Percentiles rank a stretch among this genome's conserved stretches.
Conservation (phyloP, 1,140 invertebrate species). For the Metaphire vulgaris region DNA sequence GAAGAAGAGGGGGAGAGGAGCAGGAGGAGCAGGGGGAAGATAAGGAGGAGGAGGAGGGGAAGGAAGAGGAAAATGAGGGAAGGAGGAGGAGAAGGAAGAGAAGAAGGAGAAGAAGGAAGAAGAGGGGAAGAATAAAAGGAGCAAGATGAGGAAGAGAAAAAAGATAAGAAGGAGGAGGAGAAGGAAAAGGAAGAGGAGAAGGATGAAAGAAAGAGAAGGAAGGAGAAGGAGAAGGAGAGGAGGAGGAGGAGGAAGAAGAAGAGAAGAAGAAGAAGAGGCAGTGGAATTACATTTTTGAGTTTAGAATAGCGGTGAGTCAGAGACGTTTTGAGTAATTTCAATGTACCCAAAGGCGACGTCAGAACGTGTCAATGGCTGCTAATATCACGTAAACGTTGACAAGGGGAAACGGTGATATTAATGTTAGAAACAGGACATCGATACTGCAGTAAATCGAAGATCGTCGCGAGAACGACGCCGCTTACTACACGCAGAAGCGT, state of each 20-base stretch:
- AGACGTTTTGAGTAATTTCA: slow-evolving; percentile 7
- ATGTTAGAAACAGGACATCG: too few species aligned
- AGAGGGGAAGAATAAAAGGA: background rate
- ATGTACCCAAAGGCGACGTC: background rate
- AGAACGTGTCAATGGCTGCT: background rate
- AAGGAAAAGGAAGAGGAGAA: slow-evolving; percentile 19
- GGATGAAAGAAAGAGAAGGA: slow-evolving; percentile 12
- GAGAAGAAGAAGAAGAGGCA: background rate
- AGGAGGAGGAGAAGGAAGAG: too few species aligned
- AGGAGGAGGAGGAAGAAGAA: background rate
- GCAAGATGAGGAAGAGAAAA: slow-evolving; percentile 3
- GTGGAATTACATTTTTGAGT: background rate
- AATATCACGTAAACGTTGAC: too few species aligned
- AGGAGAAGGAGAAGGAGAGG: background rate
- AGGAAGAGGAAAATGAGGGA: too few species aligned
- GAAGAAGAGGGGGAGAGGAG: too few species aligned
- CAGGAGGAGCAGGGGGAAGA: too few species aligned
- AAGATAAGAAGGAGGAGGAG: too few species aligned
- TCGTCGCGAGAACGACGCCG: too few species aligned
- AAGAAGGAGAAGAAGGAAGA: background rate
- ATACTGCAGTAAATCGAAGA: too few species aligned
- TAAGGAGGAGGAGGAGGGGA: too few species aligned
- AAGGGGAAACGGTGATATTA: too few species aligned
- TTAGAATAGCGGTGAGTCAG: slow-evolving; percentile 18
- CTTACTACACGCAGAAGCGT: too few species aligned